Percentiles rank a stretch among this genome's conserved stretches.
Evolutionary conservation across 2,797 vertebrate genomes (phyloP).

Genomic region (Protonibea diacanthus): DNA sequence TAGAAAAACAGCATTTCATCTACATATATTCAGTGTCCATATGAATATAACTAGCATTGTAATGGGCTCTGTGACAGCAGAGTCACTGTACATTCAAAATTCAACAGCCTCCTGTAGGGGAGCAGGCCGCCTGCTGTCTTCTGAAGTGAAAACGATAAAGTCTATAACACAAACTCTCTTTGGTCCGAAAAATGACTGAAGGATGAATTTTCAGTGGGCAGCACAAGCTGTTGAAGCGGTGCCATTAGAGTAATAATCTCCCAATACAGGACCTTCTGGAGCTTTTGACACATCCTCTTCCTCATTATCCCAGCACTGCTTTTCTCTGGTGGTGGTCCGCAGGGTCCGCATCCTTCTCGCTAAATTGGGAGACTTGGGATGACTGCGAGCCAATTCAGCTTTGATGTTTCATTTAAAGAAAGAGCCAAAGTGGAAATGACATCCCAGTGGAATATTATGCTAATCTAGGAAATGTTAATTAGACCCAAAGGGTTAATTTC

Average conservation of each 20-base stretch:
- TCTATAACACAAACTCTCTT: constrained; percentile 13
- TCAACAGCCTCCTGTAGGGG: constrained; percentile 10
- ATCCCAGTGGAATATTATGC: constrained; percentile 80
- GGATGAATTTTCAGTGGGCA: constrained; percentile 48
- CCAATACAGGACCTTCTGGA: constrained; percentile 59
- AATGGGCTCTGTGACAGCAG: constrained; percentile 17
- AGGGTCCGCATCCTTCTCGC: constrained; percentile 65
- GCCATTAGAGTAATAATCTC: constrained; percentile 66
- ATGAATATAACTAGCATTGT: constrained; percentile 9
- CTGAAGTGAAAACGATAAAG: constrained; percentile 8
- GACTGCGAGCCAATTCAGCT: constrained; percentile 72
- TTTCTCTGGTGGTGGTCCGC: constrained; percentile 65
- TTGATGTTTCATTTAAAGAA: constrained; percentile 80
- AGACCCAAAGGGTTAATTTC: constrained; percentile 84
- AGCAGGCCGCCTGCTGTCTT: background rate
- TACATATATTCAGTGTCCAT: constrained; percentile 28
- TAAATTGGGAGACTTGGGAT: constrained; percentile 78
- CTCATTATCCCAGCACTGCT: constrained; percentile 60
- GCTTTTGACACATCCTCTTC: constrained; percentile 54
- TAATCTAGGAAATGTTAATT: constrained; percentile 85
- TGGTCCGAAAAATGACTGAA: constrained; percentile 36
- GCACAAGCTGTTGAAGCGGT: constrained; percentile 36
- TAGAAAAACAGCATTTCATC: constrained; percentile 23
- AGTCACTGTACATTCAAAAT: background rate
- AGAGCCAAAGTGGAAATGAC: constrained; percentile 70